Percentiles rank a stretch among this genome's conserved stretches.
These are phyloP conservation scores for Datnioides undecimradiatus DNA, from an alignment of 2,113 vertebrate genomes.

Conservation along the genomic window DNA sequence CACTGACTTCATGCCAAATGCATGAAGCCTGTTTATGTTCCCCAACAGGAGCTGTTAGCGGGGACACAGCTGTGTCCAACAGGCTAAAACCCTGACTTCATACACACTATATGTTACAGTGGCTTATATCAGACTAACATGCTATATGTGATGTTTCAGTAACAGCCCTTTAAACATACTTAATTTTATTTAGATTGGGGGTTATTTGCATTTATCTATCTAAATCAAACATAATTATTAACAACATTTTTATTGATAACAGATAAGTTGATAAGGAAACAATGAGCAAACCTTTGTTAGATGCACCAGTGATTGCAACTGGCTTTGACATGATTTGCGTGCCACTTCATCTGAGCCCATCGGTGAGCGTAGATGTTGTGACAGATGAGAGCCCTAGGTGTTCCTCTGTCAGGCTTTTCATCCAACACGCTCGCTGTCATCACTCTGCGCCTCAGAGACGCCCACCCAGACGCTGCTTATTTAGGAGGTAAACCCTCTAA, in stretches of 20 bases:
- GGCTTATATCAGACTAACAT: no score
- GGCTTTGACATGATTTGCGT: background rate
- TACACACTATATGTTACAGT: no score
- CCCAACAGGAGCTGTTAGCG: no score
- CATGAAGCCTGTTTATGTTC: no score
- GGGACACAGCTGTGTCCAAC: no score
- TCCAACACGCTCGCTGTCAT: background rate
- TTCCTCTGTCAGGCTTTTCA: background rate
- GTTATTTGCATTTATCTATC: background rate
- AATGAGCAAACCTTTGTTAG: background rate
- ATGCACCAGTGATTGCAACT: background rate
- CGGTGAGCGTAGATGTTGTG: background rate
- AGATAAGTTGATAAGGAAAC: background rate
- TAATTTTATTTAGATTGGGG: no score
- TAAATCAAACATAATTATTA: background rate
- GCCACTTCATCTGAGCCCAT: background rate
- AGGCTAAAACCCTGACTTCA: no score
- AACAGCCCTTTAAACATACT: no score
- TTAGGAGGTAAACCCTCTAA: slow-evolving; percentile 1
- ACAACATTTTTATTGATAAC: background rate
- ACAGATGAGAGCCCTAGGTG: background rate
- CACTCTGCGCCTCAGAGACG: slow-evolving; percentile 6
- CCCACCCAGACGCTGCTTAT: background rate
- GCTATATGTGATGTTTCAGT: no score
- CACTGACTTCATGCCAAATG: no score